Percentiles rank a stretch among this genome's conserved stretches.
Evolutionary conservation across 2,888 invertebrate species (phyloP).

Genomic region (Hydroisotoma schaefferi): DNA sequence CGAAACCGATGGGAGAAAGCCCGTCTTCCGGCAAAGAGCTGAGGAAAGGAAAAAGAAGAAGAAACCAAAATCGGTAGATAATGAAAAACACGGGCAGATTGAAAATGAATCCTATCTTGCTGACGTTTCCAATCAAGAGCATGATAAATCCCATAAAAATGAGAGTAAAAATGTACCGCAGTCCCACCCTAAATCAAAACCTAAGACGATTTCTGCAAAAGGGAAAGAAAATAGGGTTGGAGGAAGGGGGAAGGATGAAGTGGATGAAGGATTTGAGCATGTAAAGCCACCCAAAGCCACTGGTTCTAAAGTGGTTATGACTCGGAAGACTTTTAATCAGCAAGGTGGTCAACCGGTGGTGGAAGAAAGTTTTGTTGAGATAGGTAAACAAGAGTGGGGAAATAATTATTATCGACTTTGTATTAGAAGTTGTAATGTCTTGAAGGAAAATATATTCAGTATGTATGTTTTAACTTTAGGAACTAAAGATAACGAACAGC

Average conservation of each 20-base stretch:
- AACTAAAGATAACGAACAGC: not conserved
- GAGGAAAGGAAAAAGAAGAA: too few relatives aligned
- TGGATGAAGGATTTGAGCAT: not conserved
- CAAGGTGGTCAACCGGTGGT: not conserved
- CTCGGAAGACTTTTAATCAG: slow-evolving; percentile 1
- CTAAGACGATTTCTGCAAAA: too few relatives aligned
- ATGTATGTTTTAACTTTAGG: too few relatives aligned
- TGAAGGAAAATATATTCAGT: not conserved
- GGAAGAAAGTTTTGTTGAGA: not conserved
- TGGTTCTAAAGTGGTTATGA: not conserved
- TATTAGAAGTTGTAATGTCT: not conserved
- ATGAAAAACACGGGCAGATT: too few relatives aligned
- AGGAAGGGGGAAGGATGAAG: not conserved
- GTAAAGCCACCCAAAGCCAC: not conserved
- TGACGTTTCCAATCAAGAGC: too few relatives aligned
- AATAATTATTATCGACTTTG: not conserved
- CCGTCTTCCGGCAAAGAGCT: too few relatives aligned
- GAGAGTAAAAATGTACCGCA: too few relatives aligned
- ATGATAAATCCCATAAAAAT: too few relatives aligned
- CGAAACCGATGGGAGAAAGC: not conserved
- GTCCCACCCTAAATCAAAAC: too few relatives aligned
- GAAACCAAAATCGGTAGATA: too few relatives aligned
- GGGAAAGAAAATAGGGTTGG: too few relatives aligned
- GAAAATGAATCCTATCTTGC: too few relatives aligned
- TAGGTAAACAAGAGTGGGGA: not conserved